Base-by-base conservation (phyloP, 2,797 vertebrate species). In the Antennarius maculatus region DNA sequence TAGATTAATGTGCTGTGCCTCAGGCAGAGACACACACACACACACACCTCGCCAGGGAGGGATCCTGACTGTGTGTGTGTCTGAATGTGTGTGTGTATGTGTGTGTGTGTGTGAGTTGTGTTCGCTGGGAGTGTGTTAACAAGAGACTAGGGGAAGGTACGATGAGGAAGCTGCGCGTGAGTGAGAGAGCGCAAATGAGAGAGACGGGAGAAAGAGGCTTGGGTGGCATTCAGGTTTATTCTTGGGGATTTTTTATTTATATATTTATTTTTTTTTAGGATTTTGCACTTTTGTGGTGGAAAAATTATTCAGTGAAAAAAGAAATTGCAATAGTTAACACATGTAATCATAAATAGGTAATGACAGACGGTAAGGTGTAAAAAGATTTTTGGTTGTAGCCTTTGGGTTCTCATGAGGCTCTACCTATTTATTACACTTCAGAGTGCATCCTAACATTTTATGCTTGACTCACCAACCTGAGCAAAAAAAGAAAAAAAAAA, bases 1-100 rank as follows among this genome's bases (percentile, higher is more conserved):
- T 93, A 94, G 92, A 94, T 94, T 93, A 93, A 94, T 92, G 89
- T 91, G 90, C 86, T 91, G 86, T 76, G 90, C 90, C 90, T 88
- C 81, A 76, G 90, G 90, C 88, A 88, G 77, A 82, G 62, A 85
- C 82, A 83, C 84, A 77, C 31, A 31, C 29, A 31, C 29, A 31
- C 29, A 34, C 80, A 54, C 88, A 88, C 89, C 84, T 88, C 77
- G 76, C 87, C 83, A 88, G 89, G 87, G 85, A 93, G 88, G 85
- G 79, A 87, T 87, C 84, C 80, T 87, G 81, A 84, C 81, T 57
- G 71, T 56, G 81, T 76, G 53, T 68, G 31, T 69, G 77, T 59
- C 48, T 62, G 48, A 52, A 73, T 51, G 63, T 57, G 68, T 54
- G 74, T 56, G 72, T n/a, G n/a, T n/a, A n/a, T 56, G 81, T 76